Conservation (phyloP, 1,140 invertebrate genomes). For the Zaprionus kolodkinae region DNA sequence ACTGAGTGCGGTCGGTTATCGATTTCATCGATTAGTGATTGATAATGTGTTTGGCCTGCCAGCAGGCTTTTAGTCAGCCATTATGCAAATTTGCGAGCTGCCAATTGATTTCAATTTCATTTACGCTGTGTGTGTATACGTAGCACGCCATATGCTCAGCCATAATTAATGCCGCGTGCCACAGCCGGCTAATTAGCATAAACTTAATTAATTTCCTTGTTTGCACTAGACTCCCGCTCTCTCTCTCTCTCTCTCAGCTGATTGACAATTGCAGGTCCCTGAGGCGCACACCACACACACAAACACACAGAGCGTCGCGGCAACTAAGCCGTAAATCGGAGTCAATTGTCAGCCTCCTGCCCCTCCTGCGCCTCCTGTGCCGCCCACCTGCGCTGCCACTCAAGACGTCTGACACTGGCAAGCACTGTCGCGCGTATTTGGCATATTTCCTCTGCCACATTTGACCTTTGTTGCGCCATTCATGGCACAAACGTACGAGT, state of each 20-base stretch:
- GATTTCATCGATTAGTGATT: conserved; percentile 77
- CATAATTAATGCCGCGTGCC: conserved; percentile 60
- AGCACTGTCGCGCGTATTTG: conserved; percentile 46
- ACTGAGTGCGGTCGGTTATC: conserved; percentile 41
- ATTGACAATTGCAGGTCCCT: conserved; percentile 47
- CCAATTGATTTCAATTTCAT: conserved; percentile 73
- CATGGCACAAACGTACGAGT: conserved; percentile 26
- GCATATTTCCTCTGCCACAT: conserved; percentile 62
- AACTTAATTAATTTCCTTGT: conserved; percentile 72
- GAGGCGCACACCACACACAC: not conserved
- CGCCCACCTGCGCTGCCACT: conserved; percentile 14
- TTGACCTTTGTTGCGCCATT: conserved; percentile 64
- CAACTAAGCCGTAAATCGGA: conserved; percentile 25
- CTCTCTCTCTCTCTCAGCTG: not conserved
- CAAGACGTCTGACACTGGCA: conserved; percentile 18
- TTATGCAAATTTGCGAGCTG: conserved; percentile 65
- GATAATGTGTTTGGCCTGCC: conserved; percentile 66
- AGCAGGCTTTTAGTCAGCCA: conserved; percentile 39
- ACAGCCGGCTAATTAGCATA: conserved; percentile 70
- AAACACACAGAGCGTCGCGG: not conserved
- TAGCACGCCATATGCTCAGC: conserved; percentile 42
- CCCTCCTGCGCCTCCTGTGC: not conserved
- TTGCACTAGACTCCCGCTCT: conserved; percentile 36
- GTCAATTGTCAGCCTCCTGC: conserved; percentile 26
- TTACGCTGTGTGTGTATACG: conserved; percentile 65